Conservation (phyloP, 2,113 vertebrate species). For the Hypomesus transpacificus region DNA sequence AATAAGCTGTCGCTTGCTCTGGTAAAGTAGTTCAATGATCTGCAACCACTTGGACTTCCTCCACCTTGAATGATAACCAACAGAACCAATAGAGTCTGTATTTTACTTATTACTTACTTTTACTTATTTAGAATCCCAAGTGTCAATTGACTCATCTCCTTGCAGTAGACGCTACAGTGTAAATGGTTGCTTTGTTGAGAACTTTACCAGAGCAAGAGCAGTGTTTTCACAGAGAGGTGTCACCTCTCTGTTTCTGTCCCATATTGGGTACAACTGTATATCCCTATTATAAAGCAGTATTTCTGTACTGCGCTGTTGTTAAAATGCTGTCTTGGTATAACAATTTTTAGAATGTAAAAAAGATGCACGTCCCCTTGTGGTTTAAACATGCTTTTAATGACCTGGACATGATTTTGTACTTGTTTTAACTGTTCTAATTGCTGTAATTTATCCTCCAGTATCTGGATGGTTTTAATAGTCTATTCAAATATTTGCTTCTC, state of each 20-base stretch:
- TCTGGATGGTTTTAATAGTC: conserved; percentile 79
- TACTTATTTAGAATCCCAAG: conserved; percentile 19
- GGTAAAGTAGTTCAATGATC: conserved; percentile 41
- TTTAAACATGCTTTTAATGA: conserved; percentile 76
- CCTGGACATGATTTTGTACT: conserved; percentile 57
- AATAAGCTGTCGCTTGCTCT: conserved; percentile 60
- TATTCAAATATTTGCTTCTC: conserved; percentile 77
- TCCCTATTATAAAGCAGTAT: conserved; percentile 82
- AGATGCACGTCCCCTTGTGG: conserved; percentile 61
- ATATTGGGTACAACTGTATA: conserved; percentile 90
- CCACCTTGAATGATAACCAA: neutral
- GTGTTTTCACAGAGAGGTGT: conserved; percentile 53
- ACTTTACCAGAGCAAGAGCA: conserved; percentile 54
- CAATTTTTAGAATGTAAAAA: conserved; percentile 61
- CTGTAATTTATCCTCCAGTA: conserved; percentile 85
- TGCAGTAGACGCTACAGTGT: conserved; percentile 28
- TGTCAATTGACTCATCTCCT: conserved; percentile 23
- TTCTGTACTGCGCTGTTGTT: conserved; percentile 85
- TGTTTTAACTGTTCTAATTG: conserved; percentile 64
- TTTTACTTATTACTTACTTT: no score
- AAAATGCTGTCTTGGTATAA: conserved; percentile 56
- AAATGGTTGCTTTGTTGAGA: conserved; percentile 39
- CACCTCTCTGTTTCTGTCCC: conserved; percentile 79
- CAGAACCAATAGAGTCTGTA: neutral
- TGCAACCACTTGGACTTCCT: neutral